phyloP scores from a whole-genome alignment of 2,797 vertebrate genomes.

The Lagorchestes hirsutus region DNA sequence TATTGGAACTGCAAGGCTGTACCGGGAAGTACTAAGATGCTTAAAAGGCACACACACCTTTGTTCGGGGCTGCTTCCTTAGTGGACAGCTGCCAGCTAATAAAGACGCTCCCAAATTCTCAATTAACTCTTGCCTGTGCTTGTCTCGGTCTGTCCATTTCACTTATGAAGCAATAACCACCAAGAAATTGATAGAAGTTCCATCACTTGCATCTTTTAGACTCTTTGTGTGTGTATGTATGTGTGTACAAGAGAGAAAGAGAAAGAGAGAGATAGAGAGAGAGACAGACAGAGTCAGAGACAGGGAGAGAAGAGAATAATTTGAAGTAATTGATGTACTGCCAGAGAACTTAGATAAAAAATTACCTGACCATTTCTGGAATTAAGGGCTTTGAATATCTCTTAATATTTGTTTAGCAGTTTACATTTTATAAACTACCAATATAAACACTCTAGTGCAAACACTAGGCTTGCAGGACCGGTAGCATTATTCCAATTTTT shows the following conservation, averaged over 20 bases:
- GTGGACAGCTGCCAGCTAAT: no score
- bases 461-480: background rate
- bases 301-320: constrained; percentile 19
- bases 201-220: constrained; percentile 60
- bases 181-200: constrained; percentile 40
- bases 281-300: background rate
- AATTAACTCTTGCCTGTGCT: no score
- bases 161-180: background rate
- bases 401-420: background rate
- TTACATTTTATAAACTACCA: background rate
- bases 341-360: constrained; percentile 63
- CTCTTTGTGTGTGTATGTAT: constrained; percentile 48
- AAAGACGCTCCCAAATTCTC: no score
- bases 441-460: background rate
- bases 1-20: no score
- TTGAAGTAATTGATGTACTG: constrained; percentile 65
- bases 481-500: constrained; percentile 19
- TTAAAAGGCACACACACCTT: no score
- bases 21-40: no score
- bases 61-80: no score
- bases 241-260: background rate
- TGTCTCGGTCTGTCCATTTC: no score
- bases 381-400: constrained; percentile 10
- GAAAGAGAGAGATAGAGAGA: background rate
- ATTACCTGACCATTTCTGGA: constrained; percentile 53